Base-by-base conservation (phyloP, 2,888 invertebrate genomes). In the Eudasyphora cyanicolor region DNA sequence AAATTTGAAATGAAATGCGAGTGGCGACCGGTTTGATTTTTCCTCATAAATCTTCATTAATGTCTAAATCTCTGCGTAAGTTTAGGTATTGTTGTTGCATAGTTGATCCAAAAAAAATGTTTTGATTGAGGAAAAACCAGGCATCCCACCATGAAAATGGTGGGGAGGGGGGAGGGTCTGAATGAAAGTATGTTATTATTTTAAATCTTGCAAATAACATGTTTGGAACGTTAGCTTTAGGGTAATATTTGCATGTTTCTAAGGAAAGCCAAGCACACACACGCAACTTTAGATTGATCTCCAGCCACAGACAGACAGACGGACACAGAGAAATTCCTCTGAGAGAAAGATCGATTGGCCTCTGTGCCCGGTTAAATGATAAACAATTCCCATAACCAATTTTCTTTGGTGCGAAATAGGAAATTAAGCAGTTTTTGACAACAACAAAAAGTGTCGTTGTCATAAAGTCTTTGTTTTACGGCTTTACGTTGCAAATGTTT, bases 41-140 rank as follows among this genome's bases (percentile, higher is more conserved):
- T 21, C 67, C 29, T 19, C 6, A 67, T 67, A 67, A 67, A 67
- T 67, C 67, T 67, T 67, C 67, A 67, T 67, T 67, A 67, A 67
- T 67, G 67, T 67, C 67, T 24, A 67, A 67, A 42, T 42, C 14
- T 24, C 32, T 0, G 12, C 7, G 60, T 60, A 14, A 32, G 60
- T 27, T 57, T 5, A 49, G n/a, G 27, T 57, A 51, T 24, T 21
- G 51, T 51, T 10, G 54, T 10, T 38, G 64, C 21, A 32, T 17
- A 8, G 62, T 1, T 38, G 14, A n/a, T 29, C 6, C 8, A 24
- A 14, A 2, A 7, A 54, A 60, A 7, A 27, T 60, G 57, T 29
- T 27, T 17, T 51, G 19, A 19, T 51, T 27, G 57, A 29, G n/a
- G n/a, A 60, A 10, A 10, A 27, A 29, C 19, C 54, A 54, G 24